Evolutionary conservation across 2,888 invertebrate genomes (phyloP), one percentile per base, ranked within the genome.

Genomic region (Tenthredo livida): DNA sequence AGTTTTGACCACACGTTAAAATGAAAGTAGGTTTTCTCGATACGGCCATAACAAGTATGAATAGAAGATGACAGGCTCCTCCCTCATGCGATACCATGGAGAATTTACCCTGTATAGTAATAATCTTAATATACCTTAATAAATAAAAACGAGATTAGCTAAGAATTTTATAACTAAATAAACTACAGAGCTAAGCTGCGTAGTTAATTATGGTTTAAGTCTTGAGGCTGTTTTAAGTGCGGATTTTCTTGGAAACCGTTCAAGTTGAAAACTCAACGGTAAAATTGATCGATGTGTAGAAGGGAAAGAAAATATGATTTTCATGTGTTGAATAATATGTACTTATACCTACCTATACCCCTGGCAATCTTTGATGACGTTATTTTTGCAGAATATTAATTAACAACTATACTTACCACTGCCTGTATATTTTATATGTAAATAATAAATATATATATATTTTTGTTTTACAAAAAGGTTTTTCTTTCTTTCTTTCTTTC

Each of bases 401-500:
- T 58, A 17, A 29, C 29, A 77, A 50, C 29, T 58, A 78, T 58
- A 78, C 21, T 78, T 80, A 80, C 80, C 61, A 61, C 58, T 80
- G 80, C 61, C 80, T 80, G 58, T 80, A 61, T 80, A 80, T 61
- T 58, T 80, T 80, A 12, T 61, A 40, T 80, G 80, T 80, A 80
- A 80, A 80, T 80, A 80, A 58, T 80, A 77, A 47, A 77, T 54
- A 50, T 21, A 77, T 77, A 80, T 58, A 80, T 80, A 80, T 80
- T 61, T 80, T 80, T 80, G 80, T 80, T 80, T 80, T 80, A 80
- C 4, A 15, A 40, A 61, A 40, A 33, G 33, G 33, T 33, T 29
- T 29, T 29, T 29, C 29, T 29, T 29, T 33, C 33, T 5, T 15
- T 67, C 1, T 33, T 15, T 67, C 67, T 54, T 70, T 70, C n/a